A percentile compares a stretch with the other conserved stretches of the same genome.
These are phyloP conservation scores for Entomobrya multifasciata DNA, from an alignment of 2,888 invertebrate species.

Conservation along the genomic window DNA sequence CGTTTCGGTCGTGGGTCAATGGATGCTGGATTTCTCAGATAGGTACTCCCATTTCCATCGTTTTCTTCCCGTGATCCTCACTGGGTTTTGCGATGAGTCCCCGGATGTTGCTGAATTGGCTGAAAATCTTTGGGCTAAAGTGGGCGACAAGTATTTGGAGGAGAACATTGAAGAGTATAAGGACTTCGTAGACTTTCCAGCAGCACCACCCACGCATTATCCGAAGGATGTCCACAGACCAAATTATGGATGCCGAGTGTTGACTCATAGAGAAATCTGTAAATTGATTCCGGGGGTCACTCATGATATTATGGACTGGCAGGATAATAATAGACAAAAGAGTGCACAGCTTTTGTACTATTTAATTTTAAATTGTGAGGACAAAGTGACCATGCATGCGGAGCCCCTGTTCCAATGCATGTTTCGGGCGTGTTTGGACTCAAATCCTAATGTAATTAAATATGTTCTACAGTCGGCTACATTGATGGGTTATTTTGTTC, in stretches of 20 bases:
- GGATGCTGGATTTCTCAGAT: slow-evolving; percentile 90
- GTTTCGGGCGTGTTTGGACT: slow-evolving; percentile 81
- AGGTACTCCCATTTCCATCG: slow-evolving; percentile 94
- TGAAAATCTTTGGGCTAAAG: slow-evolving; percentile 86
- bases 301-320: slow-evolving; percentile 90
- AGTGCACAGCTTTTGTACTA: slow-evolving; percentile 89
- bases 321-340: slow-evolving; percentile 85
- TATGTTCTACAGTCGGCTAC: slow-evolving; percentile 86
- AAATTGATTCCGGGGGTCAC: slow-evolving; percentile 88
- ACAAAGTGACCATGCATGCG: slow-evolving; percentile 87
- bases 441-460: slow-evolving; percentile 81
- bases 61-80: slow-evolving; percentile 91
- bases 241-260: slow-evolving; percentile 90
- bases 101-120: slow-evolving; percentile 87
- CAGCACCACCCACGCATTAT: slow-evolving; percentile 87
- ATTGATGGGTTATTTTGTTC: slow-evolving; percentile 89
- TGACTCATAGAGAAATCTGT: slow-evolving; percentile 89
- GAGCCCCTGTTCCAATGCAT: slow-evolving; percentile 84
- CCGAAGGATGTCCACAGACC: slow-evolving; percentile 89
- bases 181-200: slow-evolving; percentile 89
- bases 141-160: slow-evolving; percentile 89
- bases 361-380: slow-evolving; percentile 88
- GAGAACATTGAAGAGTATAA: slow-evolving; percentile 95
- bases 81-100: slow-evolving; percentile 91
- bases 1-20: slow-evolving; percentile 88